Evolutionary conservation across 2,797 vertebrate species (phyloP).

Genomic region (Oophaga sylvatica): DNA sequence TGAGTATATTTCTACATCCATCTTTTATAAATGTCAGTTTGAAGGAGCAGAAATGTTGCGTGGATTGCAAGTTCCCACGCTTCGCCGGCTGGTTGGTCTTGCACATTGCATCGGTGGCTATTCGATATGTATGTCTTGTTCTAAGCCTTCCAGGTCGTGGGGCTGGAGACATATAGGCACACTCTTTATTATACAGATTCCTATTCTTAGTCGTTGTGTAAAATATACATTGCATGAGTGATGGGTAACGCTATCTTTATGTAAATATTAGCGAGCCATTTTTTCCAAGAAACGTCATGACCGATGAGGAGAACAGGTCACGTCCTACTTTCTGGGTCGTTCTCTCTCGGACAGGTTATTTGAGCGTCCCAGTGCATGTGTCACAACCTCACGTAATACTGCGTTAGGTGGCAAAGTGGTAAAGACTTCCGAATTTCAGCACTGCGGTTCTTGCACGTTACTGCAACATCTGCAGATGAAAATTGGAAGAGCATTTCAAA

Average conservation of each 20-base stretch:
- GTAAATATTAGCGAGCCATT: conserved; percentile 15
- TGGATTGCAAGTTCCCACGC: neutral
- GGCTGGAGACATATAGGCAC: neutral
- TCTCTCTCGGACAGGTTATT: neutral
- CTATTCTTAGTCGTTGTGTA: neutral
- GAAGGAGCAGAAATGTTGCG: neutral
- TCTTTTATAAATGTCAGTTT: neutral
- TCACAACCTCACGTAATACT: neutral
- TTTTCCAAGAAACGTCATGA: neutral
- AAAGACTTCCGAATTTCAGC: too few species aligned
- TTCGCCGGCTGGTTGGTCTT: neutral
- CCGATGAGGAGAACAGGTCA: neutral
- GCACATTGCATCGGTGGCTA: neutral
- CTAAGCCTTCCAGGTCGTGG: neutral
- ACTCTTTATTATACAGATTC: conserved; percentile 2
- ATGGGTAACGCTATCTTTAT: conserved; percentile 24
- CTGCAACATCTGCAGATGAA: too few species aligned
- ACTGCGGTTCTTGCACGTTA: too few species aligned
- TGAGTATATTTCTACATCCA: neutral
- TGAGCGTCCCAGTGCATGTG: neutral
- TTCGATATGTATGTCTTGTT: neutral
- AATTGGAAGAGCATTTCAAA: too few species aligned
- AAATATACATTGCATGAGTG: neutral
- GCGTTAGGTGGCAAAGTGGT: too few species aligned
- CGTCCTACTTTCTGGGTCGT: neutral